These are phyloP conservation scores for Bombycilla garrulus DNA, from an alignment of 2,113 vertebrate species.

Conservation along the genomic window DNA sequence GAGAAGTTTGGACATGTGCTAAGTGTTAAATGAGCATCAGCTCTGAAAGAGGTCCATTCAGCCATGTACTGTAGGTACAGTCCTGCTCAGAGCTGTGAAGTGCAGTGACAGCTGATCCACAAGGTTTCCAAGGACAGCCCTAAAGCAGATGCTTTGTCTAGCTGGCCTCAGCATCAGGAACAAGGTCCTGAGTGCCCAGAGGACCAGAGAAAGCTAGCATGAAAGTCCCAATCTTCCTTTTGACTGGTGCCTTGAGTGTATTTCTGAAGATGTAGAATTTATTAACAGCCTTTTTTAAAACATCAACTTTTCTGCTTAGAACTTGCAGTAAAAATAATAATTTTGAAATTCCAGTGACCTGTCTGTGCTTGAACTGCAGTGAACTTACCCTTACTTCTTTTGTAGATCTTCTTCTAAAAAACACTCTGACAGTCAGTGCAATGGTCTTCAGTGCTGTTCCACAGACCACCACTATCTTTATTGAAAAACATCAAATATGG, in stretches of 20 bases:
- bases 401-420: constrained; percentile 22
- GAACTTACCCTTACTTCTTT: neutral
- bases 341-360: neutral
- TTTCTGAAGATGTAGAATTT: neutral
- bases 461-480: constrained; percentile 7
- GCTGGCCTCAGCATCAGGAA: neutral
- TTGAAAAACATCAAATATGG: neutral
- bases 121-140: neutral
- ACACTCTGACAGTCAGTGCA: neutral
- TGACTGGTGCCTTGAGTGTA: neutral
- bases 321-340: neutral
- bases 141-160: neutral
- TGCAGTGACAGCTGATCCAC: neutral
- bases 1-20: neutral
- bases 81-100: neutral
- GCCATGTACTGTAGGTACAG: neutral
- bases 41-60: neutral
- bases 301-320: neutral
- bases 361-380: neutral
- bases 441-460: neutral
- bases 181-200: neutral
- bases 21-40: neutral
- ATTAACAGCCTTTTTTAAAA: neutral
- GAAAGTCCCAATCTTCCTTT: neutral
- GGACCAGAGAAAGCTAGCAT: fast-evolving